Percentiles rank a stretch among this genome's conserved stretches.
Conservation (phyloP, 2,113 vertebrate genomes). For the Bungarus multicinctus region DNA sequence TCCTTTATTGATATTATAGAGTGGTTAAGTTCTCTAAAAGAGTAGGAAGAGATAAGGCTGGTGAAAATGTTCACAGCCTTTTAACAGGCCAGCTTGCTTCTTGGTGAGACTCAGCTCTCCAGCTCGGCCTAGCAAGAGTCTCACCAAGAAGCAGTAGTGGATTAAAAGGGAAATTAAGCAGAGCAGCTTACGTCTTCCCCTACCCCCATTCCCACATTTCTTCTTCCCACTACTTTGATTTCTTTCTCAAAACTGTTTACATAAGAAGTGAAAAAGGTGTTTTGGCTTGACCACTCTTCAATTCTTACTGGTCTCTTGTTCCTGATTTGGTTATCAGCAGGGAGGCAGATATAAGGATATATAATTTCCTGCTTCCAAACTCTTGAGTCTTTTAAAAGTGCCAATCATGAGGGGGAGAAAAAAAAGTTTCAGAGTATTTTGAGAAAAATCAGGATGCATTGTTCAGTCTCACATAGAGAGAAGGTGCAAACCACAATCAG, state of each 20-base stretch:
- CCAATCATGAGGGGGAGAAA: background rate
- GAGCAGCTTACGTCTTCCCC: background rate
- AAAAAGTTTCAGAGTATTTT: background rate
- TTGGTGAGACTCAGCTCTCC: conserved; percentile 6
- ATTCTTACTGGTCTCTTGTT: background rate
- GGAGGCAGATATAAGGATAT: background rate
- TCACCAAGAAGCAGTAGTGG: accelerated
- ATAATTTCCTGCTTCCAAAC: background rate
- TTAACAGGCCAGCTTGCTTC: background rate
- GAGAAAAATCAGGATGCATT: background rate
- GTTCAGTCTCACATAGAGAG: no score
- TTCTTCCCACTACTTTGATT: background rate
- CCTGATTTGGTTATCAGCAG: accelerated
- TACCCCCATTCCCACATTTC: background rate
- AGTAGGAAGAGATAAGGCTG: background rate
- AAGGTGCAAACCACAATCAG: background rate
- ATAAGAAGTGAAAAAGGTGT: background rate
- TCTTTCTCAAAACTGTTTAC: background rate
- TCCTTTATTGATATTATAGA: background rate
- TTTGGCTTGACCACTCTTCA: background rate
- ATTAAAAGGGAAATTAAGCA: conserved; percentile 4
- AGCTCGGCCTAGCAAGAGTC: background rate
- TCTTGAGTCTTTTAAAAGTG: background rate
- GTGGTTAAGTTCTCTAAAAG: conserved; percentile 1
- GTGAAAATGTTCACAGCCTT: background rate